Percentiles rank a stretch among this genome's conserved stretches.
phyloP scores from a whole-genome alignment of 2,113 vertebrate species.

The Emberiza fucata region DNA sequence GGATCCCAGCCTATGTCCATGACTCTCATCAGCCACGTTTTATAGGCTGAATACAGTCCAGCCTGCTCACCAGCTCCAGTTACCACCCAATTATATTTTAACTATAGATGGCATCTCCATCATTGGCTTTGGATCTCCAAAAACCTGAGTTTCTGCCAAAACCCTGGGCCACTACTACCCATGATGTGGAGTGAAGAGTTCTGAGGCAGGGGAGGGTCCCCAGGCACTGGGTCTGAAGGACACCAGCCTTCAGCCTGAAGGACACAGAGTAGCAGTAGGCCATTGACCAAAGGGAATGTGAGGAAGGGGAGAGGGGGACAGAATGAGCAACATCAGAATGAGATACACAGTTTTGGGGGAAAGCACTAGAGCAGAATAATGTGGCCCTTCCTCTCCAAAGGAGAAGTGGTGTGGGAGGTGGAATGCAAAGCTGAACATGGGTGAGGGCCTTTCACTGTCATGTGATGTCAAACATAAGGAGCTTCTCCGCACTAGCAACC shows the following conservation, averaged over 20 bases:
- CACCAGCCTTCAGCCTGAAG: neutral
- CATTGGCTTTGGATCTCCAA: no score
- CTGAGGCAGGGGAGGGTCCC: no score
- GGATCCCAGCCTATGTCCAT: neutral
- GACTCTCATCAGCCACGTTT: neutral
- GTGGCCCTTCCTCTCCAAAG: neutral
- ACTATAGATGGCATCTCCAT: no score
- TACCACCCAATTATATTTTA: neutral
- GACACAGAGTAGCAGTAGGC: neutral
- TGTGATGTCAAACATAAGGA: neutral
- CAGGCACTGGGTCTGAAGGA: no score
- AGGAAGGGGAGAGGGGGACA: neutral
- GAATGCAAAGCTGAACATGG: neutral
- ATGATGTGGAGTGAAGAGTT: no score
- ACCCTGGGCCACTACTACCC: no score
- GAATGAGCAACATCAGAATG: neutral
- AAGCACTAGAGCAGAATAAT: neutral
- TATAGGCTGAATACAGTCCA: neutral
- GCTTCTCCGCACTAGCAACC: neutral
- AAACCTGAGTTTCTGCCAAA: no score
- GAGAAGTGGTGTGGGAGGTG: neutral
- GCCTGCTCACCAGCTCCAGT: neutral
- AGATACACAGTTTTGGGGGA: neutral
- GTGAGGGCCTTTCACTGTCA: neutral
- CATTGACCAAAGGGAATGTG: accelerated